Evolutionary conservation across 2,888 invertebrate species (phyloP), one percentile per base, ranked within the genome.

Genomic region (Cephus runcator): DNA sequence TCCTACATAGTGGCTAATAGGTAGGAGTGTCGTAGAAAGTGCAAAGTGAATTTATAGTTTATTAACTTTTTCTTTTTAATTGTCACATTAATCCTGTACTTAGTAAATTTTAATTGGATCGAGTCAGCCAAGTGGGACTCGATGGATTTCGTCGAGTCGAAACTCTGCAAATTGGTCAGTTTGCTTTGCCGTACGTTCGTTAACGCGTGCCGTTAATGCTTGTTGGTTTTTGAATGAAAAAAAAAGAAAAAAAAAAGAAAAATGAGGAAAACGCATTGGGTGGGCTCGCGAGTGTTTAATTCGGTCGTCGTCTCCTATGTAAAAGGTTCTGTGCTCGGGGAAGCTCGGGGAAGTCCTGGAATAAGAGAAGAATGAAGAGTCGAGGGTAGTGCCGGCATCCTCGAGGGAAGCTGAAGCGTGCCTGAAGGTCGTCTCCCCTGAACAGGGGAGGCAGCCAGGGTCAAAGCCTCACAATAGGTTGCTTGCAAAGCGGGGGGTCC

Each of bases 401-500:
- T 34, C 36, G 35, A 35, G 36, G 35, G 34, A 35, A 74, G 74
- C 34, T 40, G 71, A 73, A 73, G 78, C 76, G 76, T 75, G 75
- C 78, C 69, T 69, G 81, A 82, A 84, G 82, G 83, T 86, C 86
- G 84, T 86, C 84, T 83, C 81, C 84, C 85, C 85, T 83, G 73
- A 56, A 80, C 75, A 78, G 80, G 81, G 81, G 85, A 85, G 86
- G 86, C 87, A 85, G 85, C 83, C 82, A 77, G 82, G 83, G 83
- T 83, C 81, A 86, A 88, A 88, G 87, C 88, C 84, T 83, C 87
- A 90, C 89, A 83, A 90, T 90, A 90, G 89, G 89, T 88, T 90
- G 89, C 90, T 89, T 90, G 87, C 89, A 90, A 87, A 90, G 89
- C 83, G 86, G 85, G 81, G 87, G 88, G 85, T 86, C 85, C 84